Evolutionary conservation across 2,888 invertebrate species (phyloP).

Genomic region (Lamellibrachia satsuma): DNA sequence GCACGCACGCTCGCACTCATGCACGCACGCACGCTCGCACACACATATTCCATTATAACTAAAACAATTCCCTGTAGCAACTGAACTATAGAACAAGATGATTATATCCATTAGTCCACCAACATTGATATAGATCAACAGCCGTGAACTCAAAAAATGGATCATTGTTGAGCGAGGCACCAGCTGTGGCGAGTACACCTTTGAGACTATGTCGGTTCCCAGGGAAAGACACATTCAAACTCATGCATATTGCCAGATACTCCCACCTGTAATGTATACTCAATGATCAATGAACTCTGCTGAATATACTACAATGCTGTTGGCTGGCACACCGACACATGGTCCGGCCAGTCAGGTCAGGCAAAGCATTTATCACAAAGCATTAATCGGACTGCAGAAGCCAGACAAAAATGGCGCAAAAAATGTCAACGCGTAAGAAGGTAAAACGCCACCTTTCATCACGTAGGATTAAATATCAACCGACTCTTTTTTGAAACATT

Average conservation of each 20-base stretch:
- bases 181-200: neutral
- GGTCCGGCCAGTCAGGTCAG: neutral
- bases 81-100: neutral
- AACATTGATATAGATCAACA: neutral
- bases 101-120: neutral
- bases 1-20: neutral
- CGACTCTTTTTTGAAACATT: neutral
- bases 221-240: neutral
- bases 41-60: neutral
- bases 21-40: no score
- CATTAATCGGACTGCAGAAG: neutral
- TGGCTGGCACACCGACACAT: neutral
- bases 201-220: neutral
- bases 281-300: neutral
- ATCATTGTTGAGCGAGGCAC: neutral
- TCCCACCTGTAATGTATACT: neutral
- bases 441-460: neutral
- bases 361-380: neutral
- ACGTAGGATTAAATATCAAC: neutral
- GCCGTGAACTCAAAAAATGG: neutral
- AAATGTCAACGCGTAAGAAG: neutral
- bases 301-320: neutral
- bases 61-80: neutral
- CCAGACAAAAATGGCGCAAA: neutral
- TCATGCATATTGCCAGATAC: neutral